These are phyloP conservation scores for Rhinogobio ventralis DNA, from an alignment of 2,797 vertebrate species.

Conservation along the genomic window DNA sequence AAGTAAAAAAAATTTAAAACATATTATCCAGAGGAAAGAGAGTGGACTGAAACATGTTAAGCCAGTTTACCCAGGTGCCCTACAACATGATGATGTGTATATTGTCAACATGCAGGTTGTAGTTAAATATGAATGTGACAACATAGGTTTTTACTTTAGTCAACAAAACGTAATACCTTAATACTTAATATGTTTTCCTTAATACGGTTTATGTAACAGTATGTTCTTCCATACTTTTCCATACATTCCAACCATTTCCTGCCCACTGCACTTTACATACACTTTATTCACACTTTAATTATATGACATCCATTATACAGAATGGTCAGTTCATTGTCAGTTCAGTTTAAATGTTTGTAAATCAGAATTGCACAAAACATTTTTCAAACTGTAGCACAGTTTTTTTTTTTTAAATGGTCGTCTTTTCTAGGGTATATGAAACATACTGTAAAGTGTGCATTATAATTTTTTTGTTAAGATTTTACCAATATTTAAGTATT, in stretches of 20 bases:
- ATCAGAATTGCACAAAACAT: background rate
- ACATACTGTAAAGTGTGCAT: background rate
- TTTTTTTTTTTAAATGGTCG: background rate
- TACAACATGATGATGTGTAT: conserved; percentile 34
- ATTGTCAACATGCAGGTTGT: conserved; percentile 32
- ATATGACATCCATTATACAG: background rate
- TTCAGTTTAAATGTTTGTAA: background rate
- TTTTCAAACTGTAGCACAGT: background rate
- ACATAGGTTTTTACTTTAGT: background rate
- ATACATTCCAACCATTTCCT: background rate
- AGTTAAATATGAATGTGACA: conserved; percentile 19
- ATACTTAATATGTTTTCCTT: background rate
- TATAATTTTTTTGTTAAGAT: background rate
- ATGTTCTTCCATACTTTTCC: background rate
- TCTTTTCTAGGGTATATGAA: background rate
- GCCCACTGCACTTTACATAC: background rate
- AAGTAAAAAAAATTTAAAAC: too few relatives aligned
- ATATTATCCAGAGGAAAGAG: conserved; percentile 18
- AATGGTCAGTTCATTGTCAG: background rate
- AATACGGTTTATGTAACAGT: background rate
- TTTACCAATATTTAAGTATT: background rate
- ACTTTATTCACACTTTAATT: background rate
- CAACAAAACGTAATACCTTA: too few relatives aligned
- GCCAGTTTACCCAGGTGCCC: conserved; percentile 64
- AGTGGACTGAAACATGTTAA: conserved; percentile 51